Evolutionary conservation across 2,888 invertebrate genomes (phyloP), one percentile per base, ranked within the genome.

Genomic region (Leptarthrus brevirostris): DNA sequence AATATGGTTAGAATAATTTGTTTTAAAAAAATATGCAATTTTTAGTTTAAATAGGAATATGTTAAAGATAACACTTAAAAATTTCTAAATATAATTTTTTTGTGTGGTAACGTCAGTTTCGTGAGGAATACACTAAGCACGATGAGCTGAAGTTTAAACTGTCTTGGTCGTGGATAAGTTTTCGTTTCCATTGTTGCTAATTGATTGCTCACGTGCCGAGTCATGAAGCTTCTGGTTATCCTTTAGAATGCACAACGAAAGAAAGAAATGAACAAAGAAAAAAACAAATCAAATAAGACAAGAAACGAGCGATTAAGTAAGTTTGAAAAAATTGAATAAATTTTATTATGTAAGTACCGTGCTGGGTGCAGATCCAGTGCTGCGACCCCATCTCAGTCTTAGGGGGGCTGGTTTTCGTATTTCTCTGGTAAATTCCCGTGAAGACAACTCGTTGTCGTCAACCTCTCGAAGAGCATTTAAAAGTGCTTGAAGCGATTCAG

Each of bases 301-400:
- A n/a, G n/a, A n/a, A n/a, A n/a, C n/a, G n/a, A n/a, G n/a, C n/a
- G n/a, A n/a, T n/a, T n/a, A n/a, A n/a, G n/a, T n/a, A n/a, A n/a
- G n/a, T n/a, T n/a, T n/a, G 16, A 0, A 66, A 44, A 49, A 6
- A 30, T 66, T 47, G 18, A 22, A 20, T 24, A 5, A 14, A 69
- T 61, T 66, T 24, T 47, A n/a, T 14, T 16, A 10, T 12, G 10
- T 26, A 47, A 8, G 8, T 69, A 69, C 69, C 52, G 30, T 30
- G 30, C 12, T 69, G 12, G 22, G 26, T 34, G 49, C 52, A 14
- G 16, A 30, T 30, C 80, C 82, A 74, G 83, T 80, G 79, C 84
- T 84, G 64, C 84, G 83, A 22, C 84, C 84, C 81, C 83, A 84
- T 76, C 84, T 80, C 75, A 84, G 78, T 69, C 84, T 82, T 77